Percentiles rank a stretch among this genome's conserved stretches.
These are phyloP conservation scores for Phylloscopus trochilus DNA, from an alignment of 2,113 vertebrate species.

Conservation along the genomic window DNA sequence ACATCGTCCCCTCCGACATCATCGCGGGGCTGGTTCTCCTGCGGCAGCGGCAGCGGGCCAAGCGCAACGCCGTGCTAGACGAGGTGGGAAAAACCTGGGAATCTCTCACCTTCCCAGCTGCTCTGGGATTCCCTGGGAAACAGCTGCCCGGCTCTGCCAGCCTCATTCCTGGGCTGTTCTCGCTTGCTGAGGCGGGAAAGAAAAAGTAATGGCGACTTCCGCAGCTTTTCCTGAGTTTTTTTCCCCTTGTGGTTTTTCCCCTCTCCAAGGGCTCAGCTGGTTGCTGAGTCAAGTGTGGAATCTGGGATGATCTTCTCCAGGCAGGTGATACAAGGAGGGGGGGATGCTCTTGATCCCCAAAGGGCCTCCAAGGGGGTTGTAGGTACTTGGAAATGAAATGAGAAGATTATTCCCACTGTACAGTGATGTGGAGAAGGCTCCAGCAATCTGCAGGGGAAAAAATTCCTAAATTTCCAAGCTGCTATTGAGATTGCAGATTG, in stretches of 20 bases:
- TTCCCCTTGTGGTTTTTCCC: background rate
- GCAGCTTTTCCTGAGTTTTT: background rate
- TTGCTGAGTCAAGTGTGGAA: background rate
- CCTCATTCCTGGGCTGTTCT: background rate
- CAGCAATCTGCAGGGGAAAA: background rate
- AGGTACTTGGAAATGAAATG: background rate
- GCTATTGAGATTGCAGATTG: fast-evolving
- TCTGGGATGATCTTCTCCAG: background rate
- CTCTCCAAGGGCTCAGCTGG: background rate
- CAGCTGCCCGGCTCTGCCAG: background rate
- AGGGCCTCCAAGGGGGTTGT: background rate
- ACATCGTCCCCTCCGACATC: conserved; percentile 98
- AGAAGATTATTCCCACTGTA: background rate
- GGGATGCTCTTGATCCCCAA: background rate
- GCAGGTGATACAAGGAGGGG: too few species aligned
- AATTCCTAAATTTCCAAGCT: background rate
- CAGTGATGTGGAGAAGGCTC: background rate
- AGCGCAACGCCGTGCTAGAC: conserved; percentile 86
- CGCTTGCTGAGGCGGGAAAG: background rate
- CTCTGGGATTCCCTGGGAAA: background rate
- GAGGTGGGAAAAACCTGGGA: conserved; percentile 61
- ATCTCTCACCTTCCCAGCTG: background rate
- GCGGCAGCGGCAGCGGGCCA: conserved; percentile 91
- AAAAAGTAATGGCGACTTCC: background rate
- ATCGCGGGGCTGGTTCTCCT: conserved; percentile 95